Percentiles rank a stretch among this genome's conserved stretches.
These are phyloP conservation scores for Ondatra zibethicus DNA, from an alignment of 2,113 vertebrate species.

Conservation along the genomic window DNA sequence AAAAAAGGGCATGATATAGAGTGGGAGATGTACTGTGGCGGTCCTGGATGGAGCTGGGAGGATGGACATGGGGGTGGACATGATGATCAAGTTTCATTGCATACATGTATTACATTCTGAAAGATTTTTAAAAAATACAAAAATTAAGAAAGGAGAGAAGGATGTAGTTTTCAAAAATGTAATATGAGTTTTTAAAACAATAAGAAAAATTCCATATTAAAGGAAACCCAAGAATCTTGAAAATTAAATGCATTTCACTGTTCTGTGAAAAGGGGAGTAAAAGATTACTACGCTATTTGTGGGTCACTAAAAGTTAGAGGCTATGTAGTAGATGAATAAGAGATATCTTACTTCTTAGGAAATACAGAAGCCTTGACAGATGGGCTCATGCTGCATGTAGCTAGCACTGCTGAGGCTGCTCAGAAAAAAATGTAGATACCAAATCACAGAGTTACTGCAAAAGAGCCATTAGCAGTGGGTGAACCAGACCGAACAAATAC, in stretches of 20 bases:
- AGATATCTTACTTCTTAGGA: background rate
- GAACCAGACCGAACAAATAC: background rate
- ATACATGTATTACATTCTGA: background rate
- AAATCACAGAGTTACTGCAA: background rate
- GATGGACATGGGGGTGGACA: background rate
- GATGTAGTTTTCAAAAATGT: background rate
- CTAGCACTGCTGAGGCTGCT: background rate
- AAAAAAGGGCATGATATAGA: too few relatives aligned
- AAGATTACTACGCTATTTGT: background rate
- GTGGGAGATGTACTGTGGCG: background rate
- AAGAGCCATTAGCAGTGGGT: background rate
- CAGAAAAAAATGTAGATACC: background rate
- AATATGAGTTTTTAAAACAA: background rate
- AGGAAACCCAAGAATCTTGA: background rate
- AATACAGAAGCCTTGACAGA: background rate
- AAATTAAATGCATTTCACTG: background rate
- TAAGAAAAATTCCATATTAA: conserved; percentile 17
- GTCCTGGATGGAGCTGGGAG: too few relatives aligned
- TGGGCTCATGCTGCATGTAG: background rate
- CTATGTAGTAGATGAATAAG: background rate
- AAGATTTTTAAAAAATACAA: background rate
- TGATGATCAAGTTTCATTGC: background rate
- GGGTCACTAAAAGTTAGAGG: background rate
- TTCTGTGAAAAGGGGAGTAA: background rate
- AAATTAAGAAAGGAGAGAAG: background rate